Base-by-base conservation (phyloP, 1,140 invertebrate species). In the Habropoda laboriosa region DNA sequence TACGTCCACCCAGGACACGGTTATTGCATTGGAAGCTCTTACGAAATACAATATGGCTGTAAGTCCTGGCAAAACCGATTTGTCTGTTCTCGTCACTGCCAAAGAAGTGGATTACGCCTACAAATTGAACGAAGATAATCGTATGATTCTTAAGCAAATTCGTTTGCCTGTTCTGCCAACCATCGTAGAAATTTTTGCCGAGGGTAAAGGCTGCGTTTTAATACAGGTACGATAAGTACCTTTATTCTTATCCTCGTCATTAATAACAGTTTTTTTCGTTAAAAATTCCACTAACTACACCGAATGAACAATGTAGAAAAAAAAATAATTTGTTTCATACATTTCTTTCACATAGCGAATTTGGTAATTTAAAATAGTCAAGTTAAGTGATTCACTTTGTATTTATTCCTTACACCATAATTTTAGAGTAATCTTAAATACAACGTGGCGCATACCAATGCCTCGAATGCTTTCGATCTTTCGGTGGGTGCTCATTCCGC, bases 1-100 rank as follows among this genome's bases (percentile, higher is more conserved):
- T 87, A 93, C 94, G 0, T 96, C 96, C 13, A 95, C 95, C 0
- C 95, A 96, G 89, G 96, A 96, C 80, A 96, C 96, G 0, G 94
- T 95, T 2, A 90, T 96, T 0, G 96, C 94, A 6, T 88, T 96
- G 24, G 94, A 96, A 77, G 95, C 96, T 0, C 87, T 96, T 1
- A 93, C 94, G 1, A 94, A 94, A 76, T 95, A 96, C 68, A 94
- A 95, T 0, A 86, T 86, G 1, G 85, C 89, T 1, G 90, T 93
- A 79, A 87, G 88, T 2, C 86, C 77, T 4, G 89, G 90, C n/a
- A 79, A 88, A 0, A 90, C 90, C 2, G 91, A 94, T 72, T 84
- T 94, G 4, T 91, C 89, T 8, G 83, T 94, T 6, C 79, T 90
- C 3, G 80, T 93, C 2, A 91, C 91, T 2, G 91, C 91, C 5